A percentile compares a stretch with the other conserved stretches of the same genome.
phyloP scores from a whole-genome alignment of 2,888 invertebrate species.

The Tubulanus polymorphus region DNA sequence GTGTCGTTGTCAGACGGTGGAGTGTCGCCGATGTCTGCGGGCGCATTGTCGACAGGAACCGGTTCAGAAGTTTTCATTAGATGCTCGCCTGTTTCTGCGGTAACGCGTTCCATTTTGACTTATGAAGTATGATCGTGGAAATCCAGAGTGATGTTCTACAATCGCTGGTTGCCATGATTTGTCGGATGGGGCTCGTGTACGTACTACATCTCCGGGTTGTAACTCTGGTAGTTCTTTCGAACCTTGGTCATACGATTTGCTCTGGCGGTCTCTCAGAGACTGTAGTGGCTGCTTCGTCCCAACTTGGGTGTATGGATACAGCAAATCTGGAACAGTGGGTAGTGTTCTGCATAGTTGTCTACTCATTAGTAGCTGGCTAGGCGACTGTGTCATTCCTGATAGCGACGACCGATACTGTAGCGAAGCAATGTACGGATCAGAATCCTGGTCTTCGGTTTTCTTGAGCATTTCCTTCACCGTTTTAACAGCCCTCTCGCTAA shows the following conservation, averaged over 20 bases:
- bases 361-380: constrained; percentile 21
- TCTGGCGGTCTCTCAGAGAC: background rate
- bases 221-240: background rate
- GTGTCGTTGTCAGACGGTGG: background rate
- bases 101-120: background rate
- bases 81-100: background rate
- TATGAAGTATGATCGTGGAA: background rate
- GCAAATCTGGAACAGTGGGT: background rate
- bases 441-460: constrained; percentile 14
- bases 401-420: constrained; percentile 20
- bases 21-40: background rate
- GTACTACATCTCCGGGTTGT: background rate
- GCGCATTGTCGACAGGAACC: background rate
- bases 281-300: background rate
- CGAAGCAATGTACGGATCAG: constrained; percentile 19
- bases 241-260: background rate
- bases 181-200: background rate
- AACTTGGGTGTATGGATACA: background rate
- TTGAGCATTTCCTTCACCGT: constrained; percentile 17
- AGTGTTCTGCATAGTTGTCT: background rate
- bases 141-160: background rate
- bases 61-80: background rate
- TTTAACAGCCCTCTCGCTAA: constrained; percentile 13
- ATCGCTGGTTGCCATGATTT: background rate
- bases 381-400: constrained; percentile 15